phyloP scores from a whole-genome alignment of 2,888 invertebrate species.

The Ferdinandea cuprea region DNA sequence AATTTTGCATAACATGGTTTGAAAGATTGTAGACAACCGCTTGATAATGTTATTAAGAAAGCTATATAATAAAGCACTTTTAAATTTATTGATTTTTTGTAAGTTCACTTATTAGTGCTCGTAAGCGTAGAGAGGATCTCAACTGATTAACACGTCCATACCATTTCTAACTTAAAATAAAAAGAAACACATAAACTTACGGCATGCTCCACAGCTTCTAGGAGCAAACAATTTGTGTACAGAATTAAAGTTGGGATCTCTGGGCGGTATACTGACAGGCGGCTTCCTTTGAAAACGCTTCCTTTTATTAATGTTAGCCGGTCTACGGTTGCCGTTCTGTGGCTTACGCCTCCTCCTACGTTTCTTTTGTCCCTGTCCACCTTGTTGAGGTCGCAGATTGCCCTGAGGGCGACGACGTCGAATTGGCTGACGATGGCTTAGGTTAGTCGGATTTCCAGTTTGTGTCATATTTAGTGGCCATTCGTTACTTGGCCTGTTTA shows the following conservation, averaged over 20 bases:
- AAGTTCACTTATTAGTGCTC: too few species aligned
- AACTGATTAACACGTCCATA: too few species aligned
- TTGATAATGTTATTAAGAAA: too few species aligned
- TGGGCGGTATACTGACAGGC: neutral
- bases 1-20: too few species aligned
- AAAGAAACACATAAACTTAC: slow-evolving; percentile 36
- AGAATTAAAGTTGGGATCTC: neutral
- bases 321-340: slow-evolving; percentile 12
- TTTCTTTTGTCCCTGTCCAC: slow-evolving; percentile 11
- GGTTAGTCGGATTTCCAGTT: slow-evolving; percentile 5
- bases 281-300: too few species aligned
- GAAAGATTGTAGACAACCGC: too few species aligned
- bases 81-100: too few species aligned
- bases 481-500: slow-evolving; percentile 51
- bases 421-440: slow-evolving; percentile 16
- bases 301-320: slow-evolving; percentile 13
- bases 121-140: too few species aligned
- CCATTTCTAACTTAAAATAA: neutral
- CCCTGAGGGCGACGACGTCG: slow-evolving; percentile 39
- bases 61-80: too few species aligned
- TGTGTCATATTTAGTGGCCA: slow-evolving; percentile 49
- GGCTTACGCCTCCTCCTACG: slow-evolving; percentile 30
- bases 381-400: slow-evolving; percentile 16
- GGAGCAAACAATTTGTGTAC: slow-evolving; percentile 6
- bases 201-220: slow-evolving; percentile 23